These are phyloP conservation scores for Uropetala carovei DNA, from an alignment of 2,888 invertebrate genomes.

Conservation along the genomic window DNA sequence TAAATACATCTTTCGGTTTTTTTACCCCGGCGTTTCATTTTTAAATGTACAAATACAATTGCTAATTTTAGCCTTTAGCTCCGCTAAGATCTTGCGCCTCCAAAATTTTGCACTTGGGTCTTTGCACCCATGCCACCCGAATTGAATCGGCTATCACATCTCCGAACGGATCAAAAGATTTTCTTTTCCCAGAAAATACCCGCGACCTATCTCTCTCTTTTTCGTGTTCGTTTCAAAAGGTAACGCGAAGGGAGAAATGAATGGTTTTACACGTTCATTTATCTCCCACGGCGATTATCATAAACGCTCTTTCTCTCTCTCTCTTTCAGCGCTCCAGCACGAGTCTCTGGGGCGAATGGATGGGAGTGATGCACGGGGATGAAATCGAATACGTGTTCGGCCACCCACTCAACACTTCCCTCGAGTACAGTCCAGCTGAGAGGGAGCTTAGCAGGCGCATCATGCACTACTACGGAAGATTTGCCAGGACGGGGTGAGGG, in stretches of 20 bases:
- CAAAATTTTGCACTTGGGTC: too few species aligned
- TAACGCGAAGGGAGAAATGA: too few species aligned
- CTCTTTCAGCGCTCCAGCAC: constrained; percentile 89
- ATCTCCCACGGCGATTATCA: not conserved
- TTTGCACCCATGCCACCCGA: too few species aligned
- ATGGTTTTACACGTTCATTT: not conserved
- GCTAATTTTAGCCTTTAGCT: too few species aligned
- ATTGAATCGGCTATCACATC: too few species aligned
- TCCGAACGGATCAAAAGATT: not conserved
- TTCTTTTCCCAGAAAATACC: not conserved
- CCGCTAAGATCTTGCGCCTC: too few species aligned
- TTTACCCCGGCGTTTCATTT: too few species aligned
- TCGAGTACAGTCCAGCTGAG: constrained; percentile 91
- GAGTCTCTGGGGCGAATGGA: constrained; percentile 98
- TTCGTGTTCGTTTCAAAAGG: too few species aligned
- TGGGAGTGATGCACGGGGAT: constrained; percentile 99
- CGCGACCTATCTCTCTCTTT: not conserved
- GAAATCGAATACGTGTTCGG: constrained; percentile 99
- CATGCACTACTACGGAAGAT: constrained; percentile 94
- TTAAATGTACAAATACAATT: too few species aligned
- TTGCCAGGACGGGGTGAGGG: constrained; percentile 94
- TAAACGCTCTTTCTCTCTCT: constrained; percentile 49
- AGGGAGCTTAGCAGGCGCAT: constrained; percentile 92
- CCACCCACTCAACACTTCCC: constrained; percentile 92
- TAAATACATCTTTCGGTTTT: too few species aligned